Evolutionary conservation across 2,113 vertebrate genomes (phyloP).

Genomic region (Trochalopteron elliotii): DNA sequence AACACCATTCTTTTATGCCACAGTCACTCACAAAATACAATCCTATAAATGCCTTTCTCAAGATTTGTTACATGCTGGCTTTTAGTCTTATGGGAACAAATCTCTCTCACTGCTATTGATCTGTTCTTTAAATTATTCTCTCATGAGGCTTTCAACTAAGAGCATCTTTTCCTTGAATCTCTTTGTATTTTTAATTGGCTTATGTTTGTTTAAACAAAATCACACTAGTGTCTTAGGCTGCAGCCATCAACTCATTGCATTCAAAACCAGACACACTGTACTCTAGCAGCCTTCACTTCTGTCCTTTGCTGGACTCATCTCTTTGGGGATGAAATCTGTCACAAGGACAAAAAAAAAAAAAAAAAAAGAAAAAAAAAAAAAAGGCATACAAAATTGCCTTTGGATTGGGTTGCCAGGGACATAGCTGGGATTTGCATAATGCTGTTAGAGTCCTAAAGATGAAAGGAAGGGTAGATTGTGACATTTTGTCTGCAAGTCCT

Average conservation of each 20-base stretch:
- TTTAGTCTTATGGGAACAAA: slow-evolving; percentile 60
- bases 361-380: background rate
- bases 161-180: slow-evolving; percentile 65
- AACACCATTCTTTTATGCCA: slow-evolving; percentile 40
- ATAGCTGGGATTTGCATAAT: slow-evolving; percentile 60
- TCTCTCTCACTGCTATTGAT: slow-evolving; percentile 63
- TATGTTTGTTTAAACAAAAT: slow-evolving; percentile 74
- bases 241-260: background rate
- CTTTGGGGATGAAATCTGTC: slow-evolving; percentile 47
- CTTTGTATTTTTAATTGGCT: slow-evolving; percentile 74
- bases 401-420: slow-evolving; percentile 41
- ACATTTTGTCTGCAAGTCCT: slow-evolving; percentile 16
- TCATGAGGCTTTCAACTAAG: slow-evolving; percentile 58
- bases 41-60: slow-evolving; percentile 29
- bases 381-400: slow-evolving; percentile 50
- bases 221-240: slow-evolving; percentile 57
- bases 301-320: slow-evolving; percentile 48
- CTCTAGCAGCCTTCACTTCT: background rate
- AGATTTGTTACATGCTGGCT: slow-evolving; percentile 61
- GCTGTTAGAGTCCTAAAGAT: slow-evolving; percentile 33
- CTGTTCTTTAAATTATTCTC: slow-evolving; percentile 70
- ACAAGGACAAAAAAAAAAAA: background rate
- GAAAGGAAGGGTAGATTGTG: slow-evolving; percentile 43
- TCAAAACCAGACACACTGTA: slow-evolving; percentile 40
- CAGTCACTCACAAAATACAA: slow-evolving; percentile 44